Conservation (phyloP, 2,888 invertebrate species). For the Argyresthia albistria region DNA sequence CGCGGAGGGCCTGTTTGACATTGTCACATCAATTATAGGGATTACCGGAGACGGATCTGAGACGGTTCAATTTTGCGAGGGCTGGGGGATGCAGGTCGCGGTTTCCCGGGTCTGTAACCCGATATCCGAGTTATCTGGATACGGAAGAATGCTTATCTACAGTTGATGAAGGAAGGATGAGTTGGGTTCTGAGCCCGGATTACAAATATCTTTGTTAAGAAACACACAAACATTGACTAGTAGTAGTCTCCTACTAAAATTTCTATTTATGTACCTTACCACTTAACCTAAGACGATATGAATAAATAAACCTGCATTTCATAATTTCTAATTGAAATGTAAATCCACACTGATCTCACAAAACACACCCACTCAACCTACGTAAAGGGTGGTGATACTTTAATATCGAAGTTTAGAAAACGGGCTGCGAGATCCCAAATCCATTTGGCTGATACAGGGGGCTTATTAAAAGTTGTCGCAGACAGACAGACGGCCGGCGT, state of each 20-base stretch:
- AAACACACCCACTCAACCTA: no score
- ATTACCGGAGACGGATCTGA: slow-evolving; percentile 65
- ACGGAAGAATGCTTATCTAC: no score
- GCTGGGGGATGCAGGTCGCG: slow-evolving; percentile 14
- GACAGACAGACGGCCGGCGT: slow-evolving; percentile 45
- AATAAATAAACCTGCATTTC: no score
- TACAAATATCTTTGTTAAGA: no score
- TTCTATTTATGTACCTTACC: no score
- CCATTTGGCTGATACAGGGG: slow-evolving; percentile 61
- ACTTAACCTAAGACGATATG: no score
- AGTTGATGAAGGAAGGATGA: slow-evolving; percentile 15
- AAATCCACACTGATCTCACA: no score
- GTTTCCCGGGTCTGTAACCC: no score
- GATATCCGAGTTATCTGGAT: no score
- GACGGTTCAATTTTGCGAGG: slow-evolving; percentile 60
- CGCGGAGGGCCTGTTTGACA: slow-evolving; percentile 55
- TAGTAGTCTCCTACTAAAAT: no score
- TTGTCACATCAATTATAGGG: slow-evolving; percentile 71
- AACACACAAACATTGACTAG: no score
- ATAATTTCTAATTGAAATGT: no score
- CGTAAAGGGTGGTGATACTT: neutral
- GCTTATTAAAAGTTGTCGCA: slow-evolving; percentile 64
- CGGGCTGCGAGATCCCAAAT: slow-evolving; percentile 13
- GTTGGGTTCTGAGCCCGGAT: slow-evolving; percentile 13
- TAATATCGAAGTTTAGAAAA: neutral